These are phyloP conservation scores for Eristalinus aeneus DNA, from an alignment of 2,888 invertebrate species.

Conservation along the genomic window DNA sequence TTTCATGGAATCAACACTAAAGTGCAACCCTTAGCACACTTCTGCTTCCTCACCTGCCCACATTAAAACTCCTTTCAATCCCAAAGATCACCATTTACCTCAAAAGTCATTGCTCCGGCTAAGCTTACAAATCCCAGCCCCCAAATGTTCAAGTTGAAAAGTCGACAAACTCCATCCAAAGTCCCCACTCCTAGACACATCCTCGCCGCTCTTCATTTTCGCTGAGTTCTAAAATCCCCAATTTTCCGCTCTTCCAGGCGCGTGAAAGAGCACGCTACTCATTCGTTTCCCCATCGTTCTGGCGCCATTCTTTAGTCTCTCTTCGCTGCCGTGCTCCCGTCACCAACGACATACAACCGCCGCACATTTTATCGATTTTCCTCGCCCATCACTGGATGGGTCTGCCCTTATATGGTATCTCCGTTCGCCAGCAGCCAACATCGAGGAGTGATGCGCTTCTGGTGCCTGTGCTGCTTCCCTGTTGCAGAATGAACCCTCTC, in stretches of 20 bases:
- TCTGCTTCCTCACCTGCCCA: too few species aligned
- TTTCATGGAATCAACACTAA: too few species aligned
- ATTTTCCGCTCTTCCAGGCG: conserved; percentile 19
- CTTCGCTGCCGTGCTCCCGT: not conserved
- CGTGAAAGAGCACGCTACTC: conserved; percentile 8
- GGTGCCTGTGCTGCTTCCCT: not conserved
- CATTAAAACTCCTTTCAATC: not conserved
- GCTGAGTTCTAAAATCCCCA: conserved; percentile 21
- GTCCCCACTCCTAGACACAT: not conserved
- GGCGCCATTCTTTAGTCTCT: not conserved
- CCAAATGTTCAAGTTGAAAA: not conserved
- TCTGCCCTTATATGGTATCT: conserved; percentile 66
- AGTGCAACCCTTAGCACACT: too few species aligned
- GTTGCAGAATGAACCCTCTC: not conserved
- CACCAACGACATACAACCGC: conserved; percentile 26
- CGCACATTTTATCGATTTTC: conserved; percentile 64
- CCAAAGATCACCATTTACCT: not conserved
- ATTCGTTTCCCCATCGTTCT: conserved; percentile 5
- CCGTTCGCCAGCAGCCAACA: not conserved
- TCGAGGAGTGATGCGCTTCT: not conserved
- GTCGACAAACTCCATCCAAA: conserved; percentile 41
- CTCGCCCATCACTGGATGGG: conserved; percentile 38
- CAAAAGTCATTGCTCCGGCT: not conserved
- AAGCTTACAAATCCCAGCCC: not conserved
- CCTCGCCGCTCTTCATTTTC: conserved; percentile 44